These are phyloP conservation scores for Pedionomus torquatus DNA, from an alignment of 2,113 vertebrate species.

Conservation along the genomic window DNA sequence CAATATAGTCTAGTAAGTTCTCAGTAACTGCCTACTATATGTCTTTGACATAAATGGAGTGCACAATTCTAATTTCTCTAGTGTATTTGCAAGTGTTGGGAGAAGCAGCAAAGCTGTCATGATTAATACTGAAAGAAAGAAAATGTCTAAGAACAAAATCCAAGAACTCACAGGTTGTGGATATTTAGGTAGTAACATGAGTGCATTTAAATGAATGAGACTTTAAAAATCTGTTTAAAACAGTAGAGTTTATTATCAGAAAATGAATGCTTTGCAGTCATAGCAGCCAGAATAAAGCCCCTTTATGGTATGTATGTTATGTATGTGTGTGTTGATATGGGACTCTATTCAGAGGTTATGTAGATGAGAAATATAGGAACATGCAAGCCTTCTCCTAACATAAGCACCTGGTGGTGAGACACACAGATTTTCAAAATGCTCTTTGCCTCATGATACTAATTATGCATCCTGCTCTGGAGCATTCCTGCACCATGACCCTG, in stretches of 20 bases:
- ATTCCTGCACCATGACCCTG: neutral
- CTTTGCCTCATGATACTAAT: neutral
- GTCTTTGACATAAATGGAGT: neutral
- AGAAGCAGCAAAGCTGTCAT: neutral
- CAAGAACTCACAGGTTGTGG: neutral
- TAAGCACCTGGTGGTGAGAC: neutral
- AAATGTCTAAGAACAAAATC: neutral
- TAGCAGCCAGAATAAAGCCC: neutral
- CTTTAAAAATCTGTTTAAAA: neutral
- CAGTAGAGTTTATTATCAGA: neutral
- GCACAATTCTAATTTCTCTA: neutral
- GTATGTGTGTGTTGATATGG: neutral
- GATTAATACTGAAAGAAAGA: neutral
- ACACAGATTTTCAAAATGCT: neutral
- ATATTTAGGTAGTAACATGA: neutral
- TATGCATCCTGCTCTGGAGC: neutral
- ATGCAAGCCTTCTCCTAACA: neutral
- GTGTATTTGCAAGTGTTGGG: neutral
- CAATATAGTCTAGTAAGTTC: neutral
- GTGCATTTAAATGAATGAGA: neutral
- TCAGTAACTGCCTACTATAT: neutral
- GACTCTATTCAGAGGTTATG: neutral
- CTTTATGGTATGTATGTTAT: neutral
- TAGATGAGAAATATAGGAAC: neutral
- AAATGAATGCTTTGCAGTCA: neutral